Evolutionary conservation across 1,140 invertebrate genomes (phyloP), one percentile per base, ranked within the genome.

Genomic region (Cotesia typhae): DNA sequence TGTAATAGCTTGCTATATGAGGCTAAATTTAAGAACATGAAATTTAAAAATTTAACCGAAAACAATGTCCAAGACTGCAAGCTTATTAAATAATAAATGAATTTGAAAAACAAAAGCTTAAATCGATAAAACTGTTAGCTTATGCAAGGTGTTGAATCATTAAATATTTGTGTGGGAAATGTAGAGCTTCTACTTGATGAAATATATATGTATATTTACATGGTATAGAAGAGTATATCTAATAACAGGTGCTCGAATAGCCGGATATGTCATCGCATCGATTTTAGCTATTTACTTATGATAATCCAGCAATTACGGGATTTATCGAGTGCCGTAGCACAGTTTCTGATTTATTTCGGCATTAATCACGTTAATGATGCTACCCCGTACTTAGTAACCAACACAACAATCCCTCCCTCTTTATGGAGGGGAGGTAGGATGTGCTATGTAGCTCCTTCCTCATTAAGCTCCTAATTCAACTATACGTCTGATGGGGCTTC

Each of bases 331-430:
- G 78, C 80, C 80, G 80, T 81, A 82, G 77, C 80, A 80, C 79
- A 80, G 77, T 77, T 83, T 78, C 82, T 87, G 84, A 86, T 87
- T 87, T 87, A 86, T 86, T 86, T 84, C 82, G 81, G 81, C 84
- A 85, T 86, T 87, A 86, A 87, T 86, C 85, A 86, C 81, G 80
- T 85, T 86, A 86, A 87, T 87, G 84, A 86, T 86, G 84, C 81
- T 79, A 82, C 80, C 20, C 68, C n/a, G 71, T 74, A 73, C 75
- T 73, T 79, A 75, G n/a, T 12, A 57, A 14, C 53, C 53, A 12
- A 57, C 37, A 36, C 38, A 65, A 4, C 63, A 3, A 6, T 76
- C 74, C 74, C 74, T 78, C 79, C 17, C 41, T 0, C 5, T 67
- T 67, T 20, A 28, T 28, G 28, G 1, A 1, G 28, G 28, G 28